Evolutionary conservation across 2,797 vertebrate genomes (phyloP).

Genomic region (Lophura swinhoii): DNA sequence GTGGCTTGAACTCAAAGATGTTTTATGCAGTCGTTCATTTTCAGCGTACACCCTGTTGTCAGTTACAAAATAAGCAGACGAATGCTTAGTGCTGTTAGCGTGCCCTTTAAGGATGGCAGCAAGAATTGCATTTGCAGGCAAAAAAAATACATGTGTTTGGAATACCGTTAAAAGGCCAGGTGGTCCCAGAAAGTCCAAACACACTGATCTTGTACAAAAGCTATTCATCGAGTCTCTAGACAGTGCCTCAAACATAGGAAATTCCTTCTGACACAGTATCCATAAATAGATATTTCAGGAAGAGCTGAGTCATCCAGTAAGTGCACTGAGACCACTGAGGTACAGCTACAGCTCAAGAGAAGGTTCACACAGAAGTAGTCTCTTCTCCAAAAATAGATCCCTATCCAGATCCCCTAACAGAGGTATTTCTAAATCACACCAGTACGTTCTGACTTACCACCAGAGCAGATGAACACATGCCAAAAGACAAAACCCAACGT

Average conservation of each 20-base stretch:
- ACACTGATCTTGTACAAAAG: background rate
- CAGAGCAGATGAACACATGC: slow-evolving; percentile 93
- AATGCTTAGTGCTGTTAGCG: background rate
- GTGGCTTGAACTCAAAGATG: background rate
- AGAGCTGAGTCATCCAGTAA: background rate
- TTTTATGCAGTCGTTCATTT: background rate
- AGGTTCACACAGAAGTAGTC: background rate
- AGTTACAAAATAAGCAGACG: background rate
- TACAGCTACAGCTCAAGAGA: background rate
- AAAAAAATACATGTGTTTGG: background rate
- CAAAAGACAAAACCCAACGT: slow-evolving; percentile 92
- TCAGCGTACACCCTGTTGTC: background rate
- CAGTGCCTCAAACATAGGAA: background rate
- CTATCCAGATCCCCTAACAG: background rate
- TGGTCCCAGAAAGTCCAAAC: background rate
- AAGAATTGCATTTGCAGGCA: background rate
- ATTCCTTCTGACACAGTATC: slow-evolving; percentile 20
- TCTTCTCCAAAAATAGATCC: background rate
- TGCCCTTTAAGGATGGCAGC: background rate
- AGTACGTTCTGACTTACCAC: slow-evolving; percentile 83
- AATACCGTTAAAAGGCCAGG: background rate
- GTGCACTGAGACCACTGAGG: background rate
- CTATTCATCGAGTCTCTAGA: background rate
- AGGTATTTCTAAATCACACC: background rate
- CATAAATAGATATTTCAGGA: slow-evolving; percentile 26